A percentile compares a stretch with the other conserved stretches of the same genome.
These are phyloP conservation scores for Hydroisotoma schaefferi DNA, from an alignment of 2,888 invertebrate genomes.

Conservation along the genomic window DNA sequence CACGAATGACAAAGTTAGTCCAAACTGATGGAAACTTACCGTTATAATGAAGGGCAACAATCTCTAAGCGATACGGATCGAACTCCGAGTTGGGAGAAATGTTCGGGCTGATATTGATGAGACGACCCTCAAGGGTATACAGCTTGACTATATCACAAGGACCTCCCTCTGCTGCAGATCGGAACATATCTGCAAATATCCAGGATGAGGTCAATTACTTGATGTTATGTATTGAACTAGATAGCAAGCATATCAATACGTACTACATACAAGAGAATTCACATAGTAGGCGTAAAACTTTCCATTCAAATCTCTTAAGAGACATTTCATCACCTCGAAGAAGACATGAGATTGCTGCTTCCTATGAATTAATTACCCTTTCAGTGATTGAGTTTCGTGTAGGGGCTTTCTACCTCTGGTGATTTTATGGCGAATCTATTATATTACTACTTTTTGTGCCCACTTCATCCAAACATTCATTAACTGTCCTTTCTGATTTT, in stretches of 20 bases:
- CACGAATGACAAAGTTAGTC: background rate
- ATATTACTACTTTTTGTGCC: too few relatives aligned
- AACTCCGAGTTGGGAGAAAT: conserved; percentile 60
- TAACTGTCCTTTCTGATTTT: too few relatives aligned
- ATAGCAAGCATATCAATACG: conserved; percentile 1
- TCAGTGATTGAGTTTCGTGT: conserved; percentile 1
- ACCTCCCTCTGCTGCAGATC: conserved; percentile 65
- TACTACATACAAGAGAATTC: background rate
- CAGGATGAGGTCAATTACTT: conserved; percentile 24
- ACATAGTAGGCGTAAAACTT: conserved; percentile 9
- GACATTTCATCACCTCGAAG: conserved; percentile 4
- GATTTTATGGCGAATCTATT: too few relatives aligned
- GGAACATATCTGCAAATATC: conserved; percentile 61
- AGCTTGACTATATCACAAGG: conserved; percentile 66
- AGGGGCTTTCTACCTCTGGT: too few relatives aligned
- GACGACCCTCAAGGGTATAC: conserved; percentile 59
- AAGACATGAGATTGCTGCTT: background rate
- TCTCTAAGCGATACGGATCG: conserved; percentile 58
- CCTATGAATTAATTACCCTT: background rate
- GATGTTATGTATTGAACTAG: background rate
- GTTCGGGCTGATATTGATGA: conserved; percentile 62
- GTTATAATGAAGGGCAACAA: conserved; percentile 54
- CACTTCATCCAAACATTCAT: too few relatives aligned
- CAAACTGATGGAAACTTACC: conserved; percentile 49
- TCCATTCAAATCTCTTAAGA: conserved; percentile 9